These are phyloP conservation scores for Ectropis grisescens DNA, from an alignment of 1,140 invertebrate genomes.

Conservation along the genomic window DNA sequence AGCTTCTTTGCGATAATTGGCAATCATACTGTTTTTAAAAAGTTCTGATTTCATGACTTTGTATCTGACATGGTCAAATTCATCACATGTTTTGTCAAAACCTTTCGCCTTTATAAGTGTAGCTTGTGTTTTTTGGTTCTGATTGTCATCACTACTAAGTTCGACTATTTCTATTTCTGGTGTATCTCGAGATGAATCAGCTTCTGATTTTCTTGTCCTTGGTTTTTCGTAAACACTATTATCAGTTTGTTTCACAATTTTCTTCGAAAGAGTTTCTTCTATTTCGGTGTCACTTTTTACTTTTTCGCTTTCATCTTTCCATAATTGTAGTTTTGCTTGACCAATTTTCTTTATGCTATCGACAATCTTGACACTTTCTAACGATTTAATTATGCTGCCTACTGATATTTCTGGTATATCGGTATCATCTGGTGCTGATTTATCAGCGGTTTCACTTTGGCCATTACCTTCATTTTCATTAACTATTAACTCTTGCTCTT, in stretches of 20 bases:
- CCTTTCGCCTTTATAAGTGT: slow-evolving; percentile 64
- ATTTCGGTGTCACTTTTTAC: slow-evolving; percentile 64
- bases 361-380: slow-evolving; percentile 70
- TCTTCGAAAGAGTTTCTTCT: slow-evolving; percentile 63
- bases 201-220: slow-evolving; percentile 35
- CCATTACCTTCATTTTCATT: slow-evolving; percentile 5
- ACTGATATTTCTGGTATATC: slow-evolving; percentile 48
- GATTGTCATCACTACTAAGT: slow-evolving; percentile 49
- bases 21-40: slow-evolving; percentile 81
- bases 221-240: slow-evolving; percentile 59
- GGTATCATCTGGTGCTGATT: slow-evolving; percentile 27
- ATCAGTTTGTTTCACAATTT: slow-evolving; percentile 70
- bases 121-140: slow-evolving; percentile 63
- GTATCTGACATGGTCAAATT: slow-evolving; percentile 84
- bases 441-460: slow-evolving; percentile 8
- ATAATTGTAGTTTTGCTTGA: slow-evolving; percentile 50
- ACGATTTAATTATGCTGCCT: slow-evolving; percentile 53
- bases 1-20: slow-evolving; percentile 77
- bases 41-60: slow-evolving; percentile 83
- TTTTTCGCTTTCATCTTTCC: slow-evolving; percentile 67
- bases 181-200: slow-evolving; percentile 47
- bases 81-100: slow-evolving; percentile 70
- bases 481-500: slow-evolving; percentile 24
- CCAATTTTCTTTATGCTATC: slow-evolving; percentile 63
- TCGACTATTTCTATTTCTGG: slow-evolving; percentile 70